Evolutionary conservation across 1,140 invertebrate species (phyloP), one percentile per base, ranked within the genome.

Genomic region (Drosophila sulfurigaster): DNA sequence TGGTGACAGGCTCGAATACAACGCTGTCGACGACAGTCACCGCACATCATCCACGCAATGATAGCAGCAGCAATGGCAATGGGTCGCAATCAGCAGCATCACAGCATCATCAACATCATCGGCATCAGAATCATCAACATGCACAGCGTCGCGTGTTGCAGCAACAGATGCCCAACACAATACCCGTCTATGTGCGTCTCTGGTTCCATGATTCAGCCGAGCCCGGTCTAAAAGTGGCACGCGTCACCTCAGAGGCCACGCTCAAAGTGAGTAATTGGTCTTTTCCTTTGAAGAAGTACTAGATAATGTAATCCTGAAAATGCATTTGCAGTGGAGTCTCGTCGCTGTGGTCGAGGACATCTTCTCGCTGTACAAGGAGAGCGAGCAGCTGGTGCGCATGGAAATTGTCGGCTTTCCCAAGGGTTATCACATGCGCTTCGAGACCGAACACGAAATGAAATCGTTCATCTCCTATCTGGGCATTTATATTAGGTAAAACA

Each of bases 381-480:
- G 51, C 28, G 74, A 80, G 11, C 54, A 67, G 6, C 38, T 81
- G 4, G 72, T 90, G 43, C 66, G 75, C 32, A 67, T 93, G 16
- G 92, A 92, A 76, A 88, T 92, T 15, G 77, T 74, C 15, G 91
- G 85, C 11, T 71, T 81, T 35, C 85, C 82, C 48, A 79, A 81
- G 48, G 81, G 85, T n/a, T 93, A 91, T 69, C 68, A 80, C 6
- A 82, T 93, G 71, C 46, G 72, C 5, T 92, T 93, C 58, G 66
- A 81, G 5, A 76, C 68, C 41, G 71, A 72, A 15, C 41, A 67
- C 30, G 91, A 92, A 46, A 82, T 85, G 79, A 91, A 92, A 49
- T 97, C 97, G 0, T 98, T 98, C 93, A 95, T 98, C 54, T 96
- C 96, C 54, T 93, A 96, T 13, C 92, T 98, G 59, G 96, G 97